Evolutionary conservation across 2,888 invertebrate genomes (phyloP).

Genomic region (Tetramorium bicarinatum): DNA sequence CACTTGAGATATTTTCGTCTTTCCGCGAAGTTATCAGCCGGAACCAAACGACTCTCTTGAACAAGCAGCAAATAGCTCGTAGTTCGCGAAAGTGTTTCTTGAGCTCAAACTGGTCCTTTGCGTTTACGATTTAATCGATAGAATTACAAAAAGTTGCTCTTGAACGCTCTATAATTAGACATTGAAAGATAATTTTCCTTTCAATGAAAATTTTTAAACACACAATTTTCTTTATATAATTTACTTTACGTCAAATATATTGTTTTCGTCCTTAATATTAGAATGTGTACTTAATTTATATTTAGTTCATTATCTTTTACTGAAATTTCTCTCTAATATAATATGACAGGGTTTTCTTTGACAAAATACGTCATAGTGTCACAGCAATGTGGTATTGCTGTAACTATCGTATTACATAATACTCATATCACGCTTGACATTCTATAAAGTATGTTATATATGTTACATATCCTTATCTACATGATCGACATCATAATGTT

Average conservation of each 20-base stretch:
- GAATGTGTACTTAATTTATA: not conserved
- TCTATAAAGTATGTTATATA: not conserved
- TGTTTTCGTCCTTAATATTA: not conserved
- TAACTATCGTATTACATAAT: not conserved
- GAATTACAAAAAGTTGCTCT: conserved; percentile 11
- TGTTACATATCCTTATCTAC: not conserved
- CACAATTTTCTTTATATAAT: not conserved
- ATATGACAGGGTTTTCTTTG: not conserved
- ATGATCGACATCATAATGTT: not conserved
- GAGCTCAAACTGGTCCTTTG: conserved; percentile 61
- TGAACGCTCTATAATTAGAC: not conserved
- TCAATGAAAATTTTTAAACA: not conserved
- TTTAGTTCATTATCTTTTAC: conserved; percentile 3
- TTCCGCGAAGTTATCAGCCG: conserved; percentile 50
- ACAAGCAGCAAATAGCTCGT: conserved; percentile 62
- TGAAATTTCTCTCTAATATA: conserved; percentile 6
- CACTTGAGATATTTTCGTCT: conserved; percentile 50
- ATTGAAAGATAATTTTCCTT: not conserved
- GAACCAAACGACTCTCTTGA: conserved; percentile 60
- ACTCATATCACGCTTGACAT: conserved; percentile 9
- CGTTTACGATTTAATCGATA: conserved; percentile 52
- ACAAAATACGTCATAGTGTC: conserved; percentile 5
- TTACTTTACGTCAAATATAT: not conserved
- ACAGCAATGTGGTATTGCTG: not conserved
- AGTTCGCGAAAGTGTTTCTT: conserved; percentile 57